Percentiles rank a stretch among this genome's conserved stretches.
phyloP scores from a whole-genome alignment of 53 echinoderm and acorn worm genomes.

The Apostichopus leukothele region DNA sequence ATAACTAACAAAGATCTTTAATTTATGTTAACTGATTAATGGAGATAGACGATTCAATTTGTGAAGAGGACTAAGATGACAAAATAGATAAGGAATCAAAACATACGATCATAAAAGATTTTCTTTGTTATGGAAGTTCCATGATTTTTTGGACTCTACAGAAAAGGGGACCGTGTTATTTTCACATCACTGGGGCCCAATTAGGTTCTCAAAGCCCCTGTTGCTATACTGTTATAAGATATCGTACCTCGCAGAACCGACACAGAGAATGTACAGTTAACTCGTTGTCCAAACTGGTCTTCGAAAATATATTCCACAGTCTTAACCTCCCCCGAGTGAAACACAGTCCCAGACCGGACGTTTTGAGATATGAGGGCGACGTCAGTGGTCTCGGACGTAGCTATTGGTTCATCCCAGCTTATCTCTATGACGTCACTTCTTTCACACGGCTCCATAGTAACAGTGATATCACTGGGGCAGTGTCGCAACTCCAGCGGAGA shows the following conservation, averaged over 20 bases:
- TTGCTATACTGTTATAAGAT: background rate
- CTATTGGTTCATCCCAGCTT: conserved; percentile 26
- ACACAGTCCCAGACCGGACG: conserved; percentile 11
- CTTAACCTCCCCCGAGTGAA: conserved; percentile 16
- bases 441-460: conserved; percentile 45
- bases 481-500: conserved; percentile 4
- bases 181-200: too few relatives aligned
- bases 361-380: conserved; percentile 28
- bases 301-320: conserved; percentile 37
- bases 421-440: conserved; percentile 47
- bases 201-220: too few relatives aligned
- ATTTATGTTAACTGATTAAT: too few relatives aligned
- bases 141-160: too few relatives aligned
- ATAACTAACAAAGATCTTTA: too few relatives aligned
- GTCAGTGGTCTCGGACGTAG: background rate
- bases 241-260: conserved; percentile 22
- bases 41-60: too few relatives aligned
- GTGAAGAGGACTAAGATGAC: too few relatives aligned
- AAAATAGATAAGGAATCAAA: too few relatives aligned
- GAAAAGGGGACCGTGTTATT: too few relatives aligned
- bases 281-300: conserved; percentile 12
- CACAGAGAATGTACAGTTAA: conserved; percentile 1
- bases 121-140: too few relatives aligned
- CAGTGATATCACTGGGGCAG: conserved; percentile 28
- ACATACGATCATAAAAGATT: too few relatives aligned